Conservation (phyloP, 2,888 invertebrate species). For the Nesidiocoris tenuis region DNA sequence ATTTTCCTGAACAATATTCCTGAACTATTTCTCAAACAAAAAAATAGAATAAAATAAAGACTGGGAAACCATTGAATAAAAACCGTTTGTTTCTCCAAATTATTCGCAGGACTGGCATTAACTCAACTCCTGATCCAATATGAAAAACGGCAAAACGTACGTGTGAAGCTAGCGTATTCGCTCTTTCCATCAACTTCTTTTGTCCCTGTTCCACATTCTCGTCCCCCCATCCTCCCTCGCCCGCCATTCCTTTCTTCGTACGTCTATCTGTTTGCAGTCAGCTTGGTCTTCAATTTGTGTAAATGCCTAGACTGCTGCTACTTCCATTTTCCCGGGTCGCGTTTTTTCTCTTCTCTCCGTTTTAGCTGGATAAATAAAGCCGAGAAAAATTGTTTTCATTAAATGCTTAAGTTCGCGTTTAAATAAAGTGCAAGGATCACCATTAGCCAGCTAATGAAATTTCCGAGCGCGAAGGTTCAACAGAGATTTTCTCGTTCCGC, state of each 20-base stretch:
- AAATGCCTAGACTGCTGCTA: not conserved
- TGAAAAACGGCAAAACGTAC: too few species aligned
- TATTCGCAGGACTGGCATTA: too few species aligned
- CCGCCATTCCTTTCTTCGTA: not conserved
- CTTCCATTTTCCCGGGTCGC: not conserved
- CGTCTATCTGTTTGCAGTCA: not conserved
- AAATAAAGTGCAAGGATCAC: conserved; percentile 29
- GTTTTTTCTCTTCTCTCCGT: not conserved
- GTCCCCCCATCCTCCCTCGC: not conserved
- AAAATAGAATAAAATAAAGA: too few species aligned
- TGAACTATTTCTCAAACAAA: too few species aligned
- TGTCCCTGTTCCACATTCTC: not conserved
- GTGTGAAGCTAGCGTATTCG: too few species aligned
- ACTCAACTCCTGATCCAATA: too few species aligned
- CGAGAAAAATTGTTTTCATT: conserved; percentile 41
- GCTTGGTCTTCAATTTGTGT: not conserved
- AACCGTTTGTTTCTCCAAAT: too few species aligned
- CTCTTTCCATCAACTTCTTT: too few species aligned
- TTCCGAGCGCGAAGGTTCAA: not conserved
- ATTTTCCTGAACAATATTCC: too few species aligned
- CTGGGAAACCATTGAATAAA: too few species aligned
- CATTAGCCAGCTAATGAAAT: conserved; percentile 29
- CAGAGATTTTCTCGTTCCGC: too few species aligned
- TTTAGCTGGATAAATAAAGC: conserved; percentile 9
- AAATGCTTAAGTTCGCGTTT: conserved; percentile 31